Conservation (phyloP, 1,140 invertebrate genomes). For the Epicauta chinensis region DNA sequence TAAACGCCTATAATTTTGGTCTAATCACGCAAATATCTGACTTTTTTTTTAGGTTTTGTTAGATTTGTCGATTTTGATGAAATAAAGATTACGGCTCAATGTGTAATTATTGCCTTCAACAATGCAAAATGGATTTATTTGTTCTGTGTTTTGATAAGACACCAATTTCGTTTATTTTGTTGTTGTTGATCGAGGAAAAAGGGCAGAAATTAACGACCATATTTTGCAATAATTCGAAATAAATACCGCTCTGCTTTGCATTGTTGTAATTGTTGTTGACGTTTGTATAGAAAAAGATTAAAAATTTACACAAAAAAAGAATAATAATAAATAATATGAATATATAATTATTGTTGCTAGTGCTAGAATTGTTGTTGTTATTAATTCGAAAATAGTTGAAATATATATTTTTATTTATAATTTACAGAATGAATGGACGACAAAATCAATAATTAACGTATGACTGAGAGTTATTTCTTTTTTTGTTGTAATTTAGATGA, state of each 20-base stretch:
- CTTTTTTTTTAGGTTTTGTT: constrained; percentile 3
- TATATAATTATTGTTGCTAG: constrained; percentile 38
- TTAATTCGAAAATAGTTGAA: constrained; percentile 30
- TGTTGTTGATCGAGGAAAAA: too few species aligned
- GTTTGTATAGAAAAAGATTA: constrained; percentile 2
- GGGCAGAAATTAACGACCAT: not conserved
- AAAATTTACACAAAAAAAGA: constrained; percentile 1
- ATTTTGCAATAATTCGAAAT: constrained; percentile 17
- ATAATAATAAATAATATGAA: constrained; percentile 14
- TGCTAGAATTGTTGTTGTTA: constrained; percentile 37
- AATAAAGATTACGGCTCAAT: constrained; percentile 25
- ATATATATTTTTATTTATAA: constrained; percentile 33
- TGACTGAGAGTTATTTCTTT: too few species aligned
- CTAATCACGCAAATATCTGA: constrained; percentile 17
- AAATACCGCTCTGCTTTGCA: constrained; percentile 32
- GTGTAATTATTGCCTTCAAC: constrained; percentile 33
- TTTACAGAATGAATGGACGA: constrained; percentile 8
- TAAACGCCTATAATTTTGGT: not conserved
- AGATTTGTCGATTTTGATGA: not conserved
- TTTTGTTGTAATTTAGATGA: too few species aligned
- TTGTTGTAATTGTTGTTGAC: constrained; percentile 36
- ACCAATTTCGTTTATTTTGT: not conserved
- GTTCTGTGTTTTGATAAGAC: constrained; percentile 1
- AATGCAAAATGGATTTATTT: constrained; percentile 32
- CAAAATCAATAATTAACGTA: too few species aligned